A percentile compares a stretch with the other conserved stretches of the same genome.
These are phyloP conservation scores for Endomychus coccineus DNA, from an alignment of 2,888 invertebrate genomes.

Conservation along the genomic window DNA sequence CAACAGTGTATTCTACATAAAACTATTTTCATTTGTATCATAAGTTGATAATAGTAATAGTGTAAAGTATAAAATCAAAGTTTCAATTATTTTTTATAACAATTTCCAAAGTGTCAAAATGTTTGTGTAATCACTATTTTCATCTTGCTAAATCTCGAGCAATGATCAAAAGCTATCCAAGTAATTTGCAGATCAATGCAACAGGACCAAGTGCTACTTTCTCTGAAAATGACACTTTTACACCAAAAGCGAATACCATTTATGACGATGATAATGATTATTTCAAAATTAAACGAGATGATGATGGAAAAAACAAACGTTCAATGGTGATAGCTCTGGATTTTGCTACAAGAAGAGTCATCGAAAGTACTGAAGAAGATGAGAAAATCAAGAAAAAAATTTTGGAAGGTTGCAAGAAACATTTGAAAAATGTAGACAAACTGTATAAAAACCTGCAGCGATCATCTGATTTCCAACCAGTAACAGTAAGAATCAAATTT, in stretches of 20 bases:
- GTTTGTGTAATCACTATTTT: too few species aligned
- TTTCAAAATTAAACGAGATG: conserved; percentile 67
- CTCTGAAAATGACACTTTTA: conserved; percentile 21
- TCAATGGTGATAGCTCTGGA: conserved; percentile 40
- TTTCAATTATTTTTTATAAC: too few species aligned
- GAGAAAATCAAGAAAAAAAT: conserved; percentile 31
- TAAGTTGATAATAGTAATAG: too few species aligned
- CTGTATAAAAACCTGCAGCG: conserved; percentile 31
- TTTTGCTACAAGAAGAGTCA: conserved; percentile 38
- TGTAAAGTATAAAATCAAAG: too few species aligned
- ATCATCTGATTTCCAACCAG: conserved; percentile 19
- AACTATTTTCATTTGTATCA: too few species aligned
- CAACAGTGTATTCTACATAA: too few species aligned
- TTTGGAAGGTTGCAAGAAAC: conserved; percentile 32
- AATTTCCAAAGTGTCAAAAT: too few species aligned
- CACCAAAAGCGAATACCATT: conserved; percentile 55
- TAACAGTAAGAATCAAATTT: conserved; percentile 14
- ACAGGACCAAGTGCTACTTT: conserved; percentile 5
- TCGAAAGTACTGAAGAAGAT: conserved; percentile 32
- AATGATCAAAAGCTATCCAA: too few species aligned
- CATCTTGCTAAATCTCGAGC: too few species aligned
- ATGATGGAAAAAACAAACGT: conserved; percentile 32
- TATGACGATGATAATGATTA: conserved; percentile 95
- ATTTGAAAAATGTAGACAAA: conserved; percentile 32
- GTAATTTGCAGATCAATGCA: conserved; percentile 8